Percentiles rank a stretch among this genome's conserved stretches.
Evolutionary conservation across 2,797 vertebrate genomes (phyloP).

Genomic region (Champsocephalus esox): DNA sequence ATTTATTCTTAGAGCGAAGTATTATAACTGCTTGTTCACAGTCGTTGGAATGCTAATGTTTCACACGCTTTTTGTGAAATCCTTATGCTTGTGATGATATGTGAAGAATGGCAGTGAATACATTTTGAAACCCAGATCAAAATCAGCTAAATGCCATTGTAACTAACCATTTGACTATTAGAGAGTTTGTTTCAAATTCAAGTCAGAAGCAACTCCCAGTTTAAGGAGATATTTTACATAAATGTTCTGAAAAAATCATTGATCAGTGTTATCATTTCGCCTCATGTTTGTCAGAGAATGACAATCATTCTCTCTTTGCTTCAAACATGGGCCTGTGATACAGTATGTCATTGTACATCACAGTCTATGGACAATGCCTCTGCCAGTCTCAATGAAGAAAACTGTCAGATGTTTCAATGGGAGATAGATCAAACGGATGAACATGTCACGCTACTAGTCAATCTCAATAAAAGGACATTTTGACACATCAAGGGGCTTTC

Average conservation of each 20-base stretch:
- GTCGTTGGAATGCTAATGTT: conserved; percentile 55
- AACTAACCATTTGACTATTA: conserved; percentile 56
- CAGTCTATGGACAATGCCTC: conserved; percentile 76
- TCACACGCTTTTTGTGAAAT: conserved; percentile 61
- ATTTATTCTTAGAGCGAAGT: conserved; percentile 53
- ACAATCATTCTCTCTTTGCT: conserved; percentile 73
- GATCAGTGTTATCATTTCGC: conserved; percentile 77
- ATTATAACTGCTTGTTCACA: conserved; percentile 55
- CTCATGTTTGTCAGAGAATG: conserved; percentile 77
- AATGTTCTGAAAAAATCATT: conserved; percentile 73
- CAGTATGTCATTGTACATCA: conserved; percentile 71
- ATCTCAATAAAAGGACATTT: conserved; percentile 72
- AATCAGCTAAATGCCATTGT: conserved; percentile 44
- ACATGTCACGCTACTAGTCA: conserved; percentile 69
- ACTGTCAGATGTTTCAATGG: conserved; percentile 73
- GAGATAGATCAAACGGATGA: conserved; percentile 73
- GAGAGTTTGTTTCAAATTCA: conserved; percentile 62
- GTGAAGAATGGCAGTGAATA: conserved; percentile 55
- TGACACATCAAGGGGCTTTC: conserved; percentile 58
- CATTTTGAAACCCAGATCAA: conserved; percentile 47
- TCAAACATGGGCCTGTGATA: conserved; percentile 69
- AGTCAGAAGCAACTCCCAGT: conserved; percentile 61
- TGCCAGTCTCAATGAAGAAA: conserved; percentile 79
- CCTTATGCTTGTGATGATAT: conserved; percentile 39
- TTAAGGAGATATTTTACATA: conserved; percentile 63